Evolutionary conservation across 2,797 vertebrate genomes (phyloP).

Genomic region (Erithacus rubecula): DNA sequence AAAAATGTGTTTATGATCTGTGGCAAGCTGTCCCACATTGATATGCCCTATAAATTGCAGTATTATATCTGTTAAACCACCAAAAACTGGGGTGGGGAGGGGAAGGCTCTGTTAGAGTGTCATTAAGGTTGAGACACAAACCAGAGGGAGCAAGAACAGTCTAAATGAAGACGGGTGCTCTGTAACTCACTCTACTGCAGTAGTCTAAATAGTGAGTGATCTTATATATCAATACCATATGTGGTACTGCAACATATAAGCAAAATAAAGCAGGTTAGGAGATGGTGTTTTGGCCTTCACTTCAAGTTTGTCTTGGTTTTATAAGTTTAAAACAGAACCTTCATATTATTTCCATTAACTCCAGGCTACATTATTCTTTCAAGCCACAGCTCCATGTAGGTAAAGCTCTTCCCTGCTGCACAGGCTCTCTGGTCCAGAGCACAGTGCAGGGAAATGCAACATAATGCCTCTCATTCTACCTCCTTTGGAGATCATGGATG

Average conservation of each 20-base stretch:
- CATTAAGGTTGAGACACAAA: constrained; percentile 25
- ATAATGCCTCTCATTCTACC: background rate
- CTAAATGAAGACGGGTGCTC: constrained; percentile 37
- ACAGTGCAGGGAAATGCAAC: background rate
- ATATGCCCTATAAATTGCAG: constrained; percentile 61
- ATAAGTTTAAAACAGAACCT: constrained; percentile 8
- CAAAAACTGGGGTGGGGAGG: background rate
- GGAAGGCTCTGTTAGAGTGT: constrained; percentile 26
- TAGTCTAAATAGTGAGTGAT: constrained; percentile 55
- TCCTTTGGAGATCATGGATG: background rate
- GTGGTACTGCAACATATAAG: constrained; percentile 3
- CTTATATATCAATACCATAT: constrained; percentile 23
- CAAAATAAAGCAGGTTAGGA: constrained; percentile 24
- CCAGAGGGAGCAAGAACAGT: constrained; percentile 11
- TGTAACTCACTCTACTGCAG: background rate
- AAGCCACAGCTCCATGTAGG: background rate
- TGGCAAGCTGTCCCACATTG: constrained; percentile 57
- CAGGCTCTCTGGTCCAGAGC: background rate
- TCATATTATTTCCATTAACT: constrained; percentile 2
- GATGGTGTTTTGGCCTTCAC: constrained; percentile 19
- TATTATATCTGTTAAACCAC: constrained; percentile 36
- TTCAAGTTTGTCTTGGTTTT: constrained; percentile 35
- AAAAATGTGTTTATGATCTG: constrained; percentile 76
- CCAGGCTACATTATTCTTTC: background rate
- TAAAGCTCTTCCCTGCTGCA: background rate